A percentile compares a stretch with the other conserved stretches of the same genome.
Evolutionary conservation across 2,113 vertebrate genomes (phyloP).

Genomic region (Rhabdomys dilectus): DNA sequence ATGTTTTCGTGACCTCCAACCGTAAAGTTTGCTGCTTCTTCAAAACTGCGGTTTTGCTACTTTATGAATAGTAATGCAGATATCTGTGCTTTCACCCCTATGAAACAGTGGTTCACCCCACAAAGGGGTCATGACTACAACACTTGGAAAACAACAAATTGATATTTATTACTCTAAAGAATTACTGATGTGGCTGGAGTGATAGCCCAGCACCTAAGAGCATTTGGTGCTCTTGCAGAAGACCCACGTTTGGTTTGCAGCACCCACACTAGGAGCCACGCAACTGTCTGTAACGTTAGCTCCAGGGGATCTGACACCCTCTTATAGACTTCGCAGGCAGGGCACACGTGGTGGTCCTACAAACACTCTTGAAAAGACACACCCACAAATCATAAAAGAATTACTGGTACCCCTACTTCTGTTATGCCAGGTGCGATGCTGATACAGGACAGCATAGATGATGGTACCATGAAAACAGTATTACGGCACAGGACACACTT

Average conservation of each 20-base stretch:
- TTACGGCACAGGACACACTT: neutral
- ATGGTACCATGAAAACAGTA: neutral
- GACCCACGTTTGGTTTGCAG: neutral
- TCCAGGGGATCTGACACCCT: neutral
- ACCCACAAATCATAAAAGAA: neutral
- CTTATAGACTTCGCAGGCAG: neutral
- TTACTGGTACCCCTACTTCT: neutral
- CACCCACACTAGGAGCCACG: neutral
- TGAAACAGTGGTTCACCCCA: too few relatives aligned
- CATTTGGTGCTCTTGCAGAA: too few relatives aligned
- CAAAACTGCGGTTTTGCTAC: neutral
- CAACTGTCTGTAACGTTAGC: neutral
- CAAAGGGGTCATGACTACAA: too few relatives aligned
- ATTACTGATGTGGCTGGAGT: too few relatives aligned
- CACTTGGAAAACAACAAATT: too few relatives aligned
- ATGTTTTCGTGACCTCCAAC: neutral
- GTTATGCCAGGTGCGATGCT: neutral
- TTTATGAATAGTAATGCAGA: neutral
- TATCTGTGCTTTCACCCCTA: too few relatives aligned
- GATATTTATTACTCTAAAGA: too few relatives aligned
- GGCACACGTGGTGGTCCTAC: neutral
- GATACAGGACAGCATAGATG: too few relatives aligned
- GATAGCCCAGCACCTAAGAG: too few relatives aligned
- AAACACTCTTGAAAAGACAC: neutral
- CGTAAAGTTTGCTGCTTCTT: too few relatives aligned